These are phyloP conservation scores for Tinea trinotella DNA, from an alignment of 2,888 invertebrate genomes.

Conservation along the genomic window DNA sequence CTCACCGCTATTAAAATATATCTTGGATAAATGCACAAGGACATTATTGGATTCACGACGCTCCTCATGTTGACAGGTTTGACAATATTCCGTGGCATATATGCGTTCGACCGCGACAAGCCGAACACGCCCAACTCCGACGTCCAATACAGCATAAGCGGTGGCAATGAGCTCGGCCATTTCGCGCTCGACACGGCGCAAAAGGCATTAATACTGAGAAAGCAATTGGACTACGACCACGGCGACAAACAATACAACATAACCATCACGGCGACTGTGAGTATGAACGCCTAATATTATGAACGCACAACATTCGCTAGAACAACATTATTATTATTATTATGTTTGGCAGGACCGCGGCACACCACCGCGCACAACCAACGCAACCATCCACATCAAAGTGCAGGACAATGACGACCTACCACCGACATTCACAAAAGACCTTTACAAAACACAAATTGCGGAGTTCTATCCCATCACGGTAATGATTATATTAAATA, in stretches of 20 bases:
- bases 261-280: slow-evolving; percentile 82
- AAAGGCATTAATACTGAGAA: slow-evolving; percentile 80
- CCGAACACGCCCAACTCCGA: slow-evolving; percentile 92
- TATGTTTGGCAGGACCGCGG: slow-evolving; percentile 82
- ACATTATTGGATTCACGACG: no score
- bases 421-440: slow-evolving; percentile 85
- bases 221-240: slow-evolving; percentile 83
- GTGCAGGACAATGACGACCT: slow-evolving; percentile 87
- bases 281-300: no score
- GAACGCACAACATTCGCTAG: neutral
- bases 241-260: slow-evolving; percentile 84
- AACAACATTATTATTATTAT: slow-evolving; percentile 16
- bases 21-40: no score
- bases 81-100: slow-evolving; percentile 85
- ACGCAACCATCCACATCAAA: slow-evolving; percentile 79
- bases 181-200: slow-evolving; percentile 86
- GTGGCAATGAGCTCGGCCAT: slow-evolving; percentile 80
- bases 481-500: slow-evolving; percentile 47
- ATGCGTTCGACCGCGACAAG: slow-evolving; percentile 86
- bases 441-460: slow-evolving; percentile 84
- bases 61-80: slow-evolving; percentile 73
- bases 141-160: slow-evolving; percentile 83
- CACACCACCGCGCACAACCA: slow-evolving; percentile 80
- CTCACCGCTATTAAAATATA: neutral
- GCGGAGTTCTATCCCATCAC: slow-evolving; percentile 87